Base-by-base conservation (phyloP, 2,888 invertebrate species). In the Criorhina ranunculi region DNA sequence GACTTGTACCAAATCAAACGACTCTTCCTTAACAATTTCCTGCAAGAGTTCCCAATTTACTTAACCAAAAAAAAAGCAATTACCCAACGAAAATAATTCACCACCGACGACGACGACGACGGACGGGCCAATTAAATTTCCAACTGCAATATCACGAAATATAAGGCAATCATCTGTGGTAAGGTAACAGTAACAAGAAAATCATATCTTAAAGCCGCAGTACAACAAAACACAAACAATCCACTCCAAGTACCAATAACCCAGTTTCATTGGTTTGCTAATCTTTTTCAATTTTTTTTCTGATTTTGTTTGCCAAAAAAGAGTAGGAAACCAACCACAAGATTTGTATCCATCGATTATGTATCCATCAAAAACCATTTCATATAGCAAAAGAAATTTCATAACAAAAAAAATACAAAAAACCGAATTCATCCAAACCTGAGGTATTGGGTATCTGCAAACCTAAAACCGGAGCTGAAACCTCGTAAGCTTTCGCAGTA, bases 121-220 rank as follows among this genome's bases (percentile, higher is more conserved):
- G n/a, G n/a, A n/a, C n/a, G n/a, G 31, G 11, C 59, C 76, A 77
- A 67, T 77, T 77, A 60, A 55, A 60, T 49, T 72, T 37, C 35
- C 46, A 76, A 42, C 57, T 57, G 35, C 55, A 66, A 55, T 57
- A 57, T 51, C 77, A 77, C 60, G 77, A 77, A 67, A 59, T 24
- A 51, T 67, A 49, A 59, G 35, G 67, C 67, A 77, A 77, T 51
- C 42, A 24, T 62, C 42, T 53, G 51, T 53, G 42, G 62, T 42
- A 60, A 37, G 35, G 11, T 44, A 60, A 12, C 24, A 17, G 35
- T 57, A 44, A 46, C 19, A 66, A 31, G 37, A 57, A 67, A 64
- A 35, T 29, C 42, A 53, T 42, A 51, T 67, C 57, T 55, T 44
- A 46, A 66, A 66, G 66, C 53, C 51, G 44, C 15, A 51, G 19